These are phyloP conservation scores for Drepanosiphum platanoidis DNA, from an alignment of 2,888 invertebrate species.

Conservation along the genomic window DNA sequence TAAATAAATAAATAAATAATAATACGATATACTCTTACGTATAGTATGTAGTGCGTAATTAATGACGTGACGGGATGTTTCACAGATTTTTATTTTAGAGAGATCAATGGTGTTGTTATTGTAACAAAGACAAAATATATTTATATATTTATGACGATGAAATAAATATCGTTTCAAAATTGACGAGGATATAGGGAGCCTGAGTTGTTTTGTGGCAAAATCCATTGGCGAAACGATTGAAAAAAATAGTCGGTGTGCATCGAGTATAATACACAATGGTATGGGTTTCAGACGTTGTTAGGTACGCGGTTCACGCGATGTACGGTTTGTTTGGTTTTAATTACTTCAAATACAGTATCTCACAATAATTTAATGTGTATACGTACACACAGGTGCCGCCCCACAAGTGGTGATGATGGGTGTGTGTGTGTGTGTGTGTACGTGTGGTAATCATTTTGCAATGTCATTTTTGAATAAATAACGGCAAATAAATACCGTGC, in stretches of 20 bases:
- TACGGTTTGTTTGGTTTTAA: neutral
- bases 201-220: neutral
- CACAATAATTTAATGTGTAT: neutral
- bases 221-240: neutral
- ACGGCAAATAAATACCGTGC: neutral
- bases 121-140: slow-evolving; percentile 24
- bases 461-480: neutral
- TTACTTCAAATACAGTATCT: neutral
- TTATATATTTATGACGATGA: neutral
- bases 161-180: slow-evolving; percentile 35
- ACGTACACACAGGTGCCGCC: neutral
- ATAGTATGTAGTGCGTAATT: slow-evolving; percentile 31
- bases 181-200: slow-evolving; percentile 49
- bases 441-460: neutral
- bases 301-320: neutral
- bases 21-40: slow-evolving; percentile 13
- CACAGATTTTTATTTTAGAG: slow-evolving; percentile 28
- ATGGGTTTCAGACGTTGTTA: neutral
- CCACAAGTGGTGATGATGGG: too few relatives aligned
- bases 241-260: neutral
- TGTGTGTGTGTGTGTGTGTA: neutral
- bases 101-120: slow-evolving; percentile 51
- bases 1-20: slow-evolving; percentile 18
- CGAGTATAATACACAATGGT: neutral
- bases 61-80: slow-evolving; percentile 43